A percentile compares a stretch with the other conserved stretches of the same genome.
Evolutionary conservation across 2,797 vertebrate genomes (phyloP).

Genomic region (Otolemur crassicaudatus): DNA sequence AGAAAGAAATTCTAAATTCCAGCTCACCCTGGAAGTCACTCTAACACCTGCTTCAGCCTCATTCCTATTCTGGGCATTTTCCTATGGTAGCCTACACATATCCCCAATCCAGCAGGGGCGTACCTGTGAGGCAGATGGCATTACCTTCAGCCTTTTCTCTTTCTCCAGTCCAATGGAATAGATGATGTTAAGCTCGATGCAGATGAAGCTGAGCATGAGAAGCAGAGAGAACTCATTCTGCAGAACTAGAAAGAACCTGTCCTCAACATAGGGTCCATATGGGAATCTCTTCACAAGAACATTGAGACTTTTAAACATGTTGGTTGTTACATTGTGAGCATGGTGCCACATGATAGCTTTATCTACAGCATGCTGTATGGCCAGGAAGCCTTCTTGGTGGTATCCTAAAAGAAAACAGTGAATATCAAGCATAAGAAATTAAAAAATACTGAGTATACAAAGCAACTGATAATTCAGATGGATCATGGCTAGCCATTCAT

Average conservation of each 20-base stretch:
- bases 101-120: background rate
- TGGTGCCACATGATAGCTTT: constrained; percentile 92
- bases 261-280: constrained; percentile 91
- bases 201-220: constrained; percentile 97
- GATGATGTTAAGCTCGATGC: constrained; percentile 94
- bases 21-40: background rate
- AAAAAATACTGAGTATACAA: background rate
- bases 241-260: constrained; percentile 95
- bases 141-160: constrained; percentile 96
- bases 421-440: background rate
- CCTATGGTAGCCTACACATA: background rate
- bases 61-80: background rate
- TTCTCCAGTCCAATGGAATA: constrained; percentile 94
- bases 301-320: constrained; percentile 85
- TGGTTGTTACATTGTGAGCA: constrained; percentile 71
- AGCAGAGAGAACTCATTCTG: constrained; percentile 96
- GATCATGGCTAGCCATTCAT: background rate
- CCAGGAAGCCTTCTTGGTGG: constrained; percentile 93
- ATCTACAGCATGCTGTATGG: constrained; percentile 93
- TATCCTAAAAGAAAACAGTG: constrained; percentile 88
- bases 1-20: background rate
- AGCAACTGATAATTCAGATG: background rate
- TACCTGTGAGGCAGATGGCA: accelerated
- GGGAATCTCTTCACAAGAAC: constrained; percentile 94
- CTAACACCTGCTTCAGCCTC: background rate